Conservation (phyloP, 2,888 invertebrate genomes). For the Nemotelus pantherinus region DNA sequence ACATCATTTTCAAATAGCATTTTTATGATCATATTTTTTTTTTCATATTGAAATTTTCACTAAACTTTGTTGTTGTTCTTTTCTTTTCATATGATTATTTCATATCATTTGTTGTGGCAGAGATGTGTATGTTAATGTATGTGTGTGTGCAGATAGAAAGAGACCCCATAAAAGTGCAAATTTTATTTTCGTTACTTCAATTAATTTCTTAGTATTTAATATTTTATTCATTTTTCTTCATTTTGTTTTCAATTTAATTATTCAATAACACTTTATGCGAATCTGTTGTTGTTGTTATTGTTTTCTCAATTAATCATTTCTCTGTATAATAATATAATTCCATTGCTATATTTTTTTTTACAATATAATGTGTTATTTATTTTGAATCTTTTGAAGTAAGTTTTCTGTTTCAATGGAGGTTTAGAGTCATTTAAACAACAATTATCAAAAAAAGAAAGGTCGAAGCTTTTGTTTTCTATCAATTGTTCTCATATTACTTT, state of each 20-base stretch:
- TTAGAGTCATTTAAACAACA: slow-evolving; percentile 38
- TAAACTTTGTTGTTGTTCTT: slow-evolving; percentile 24
- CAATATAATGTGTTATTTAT: slow-evolving; percentile 11
- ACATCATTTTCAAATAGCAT: slow-evolving; percentile 28
- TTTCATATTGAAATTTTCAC: neutral
- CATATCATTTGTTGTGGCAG: slow-evolving; percentile 9
- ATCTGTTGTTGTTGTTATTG: slow-evolving; percentile 28
- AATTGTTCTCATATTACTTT: neutral
- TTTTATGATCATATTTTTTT: neutral
- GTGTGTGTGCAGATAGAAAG: slow-evolving; percentile 43
- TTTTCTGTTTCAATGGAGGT: slow-evolving; percentile 20
- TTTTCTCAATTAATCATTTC: slow-evolving; percentile 40
- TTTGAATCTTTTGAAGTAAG: slow-evolving; percentile 22
- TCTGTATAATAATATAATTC: slow-evolving; percentile 35
- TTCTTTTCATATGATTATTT: slow-evolving; percentile 12
- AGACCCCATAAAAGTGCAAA: slow-evolving; percentile 44
- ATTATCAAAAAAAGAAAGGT: slow-evolving; percentile 38
- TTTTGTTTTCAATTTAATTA: slow-evolving; percentile 12
- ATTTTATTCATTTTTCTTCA: neutral
- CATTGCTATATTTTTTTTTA: slow-evolving; percentile 32
- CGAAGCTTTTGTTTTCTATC: slow-evolving; percentile 29
- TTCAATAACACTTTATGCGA: slow-evolving; percentile 24
- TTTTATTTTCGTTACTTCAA: slow-evolving; percentile 16
- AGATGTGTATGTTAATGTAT: slow-evolving; percentile 33
- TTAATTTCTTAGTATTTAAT: slow-evolving; percentile 26